Conservation (phyloP, 2,113 vertebrate genomes). For the Poecilia latipinna region DNA sequence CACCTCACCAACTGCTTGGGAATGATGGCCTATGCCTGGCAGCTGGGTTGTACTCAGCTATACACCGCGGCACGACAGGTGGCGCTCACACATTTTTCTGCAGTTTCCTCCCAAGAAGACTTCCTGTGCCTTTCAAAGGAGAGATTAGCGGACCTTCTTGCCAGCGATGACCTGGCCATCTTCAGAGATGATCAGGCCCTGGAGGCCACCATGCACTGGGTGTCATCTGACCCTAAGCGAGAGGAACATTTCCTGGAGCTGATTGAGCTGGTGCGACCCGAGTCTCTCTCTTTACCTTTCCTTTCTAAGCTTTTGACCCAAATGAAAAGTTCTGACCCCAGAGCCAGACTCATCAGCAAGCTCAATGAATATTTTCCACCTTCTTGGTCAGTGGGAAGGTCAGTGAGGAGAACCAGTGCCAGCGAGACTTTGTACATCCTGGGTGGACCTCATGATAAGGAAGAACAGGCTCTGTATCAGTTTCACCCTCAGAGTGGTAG, state of each 20-base stretch:
- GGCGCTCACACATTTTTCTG: constrained; percentile 84
- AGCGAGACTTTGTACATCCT: constrained; percentile 85
- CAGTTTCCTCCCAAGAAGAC: constrained; percentile 79
- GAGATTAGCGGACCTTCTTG: constrained; percentile 78
- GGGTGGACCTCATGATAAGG: constrained; percentile 86
- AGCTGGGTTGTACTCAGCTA: constrained; percentile 79
- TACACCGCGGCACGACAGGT: constrained; percentile 78
- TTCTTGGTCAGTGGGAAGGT: constrained; percentile 78
- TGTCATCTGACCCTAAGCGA: constrained; percentile 76
- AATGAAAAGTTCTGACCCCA: constrained; percentile 74
- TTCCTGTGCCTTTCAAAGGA: constrained; percentile 84
- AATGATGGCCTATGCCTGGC: constrained; percentile 85
- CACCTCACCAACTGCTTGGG: constrained; percentile 87
- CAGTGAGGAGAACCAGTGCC: constrained; percentile 64
- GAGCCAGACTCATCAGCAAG: constrained; percentile 79
- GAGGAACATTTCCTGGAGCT: constrained; percentile 85
- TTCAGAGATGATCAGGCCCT: constrained; percentile 83
- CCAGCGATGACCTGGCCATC: constrained; percentile 83
- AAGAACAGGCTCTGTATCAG: constrained; percentile 84
- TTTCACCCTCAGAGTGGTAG: constrained; percentile 84
- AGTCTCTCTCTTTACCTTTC: constrained; percentile 85
- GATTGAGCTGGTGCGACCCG: constrained; percentile 80
- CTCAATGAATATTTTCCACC: constrained; percentile 81
- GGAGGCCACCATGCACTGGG: constrained; percentile 85
- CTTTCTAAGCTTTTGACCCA: constrained; percentile 81